These are phyloP conservation scores for Anguilla rostrata DNA, from an alignment of 2,113 vertebrate species.

Conservation along the genomic window DNA sequence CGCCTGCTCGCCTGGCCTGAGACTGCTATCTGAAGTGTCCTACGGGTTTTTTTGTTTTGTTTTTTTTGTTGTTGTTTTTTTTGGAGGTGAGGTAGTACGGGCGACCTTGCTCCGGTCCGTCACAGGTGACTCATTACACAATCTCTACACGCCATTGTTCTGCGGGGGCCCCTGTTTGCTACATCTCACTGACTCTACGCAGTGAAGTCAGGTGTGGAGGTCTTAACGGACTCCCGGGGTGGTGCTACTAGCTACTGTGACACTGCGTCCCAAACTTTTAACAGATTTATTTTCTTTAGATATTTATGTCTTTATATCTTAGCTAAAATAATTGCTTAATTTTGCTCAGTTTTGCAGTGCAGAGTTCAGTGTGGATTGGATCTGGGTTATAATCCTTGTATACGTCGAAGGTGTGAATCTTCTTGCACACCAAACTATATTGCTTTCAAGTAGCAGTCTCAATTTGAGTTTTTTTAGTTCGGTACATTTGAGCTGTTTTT, in stretches of 20 bases:
- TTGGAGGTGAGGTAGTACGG: slow-evolving; percentile 24
- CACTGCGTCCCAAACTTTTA: not conserved
- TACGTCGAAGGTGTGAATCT: too few species aligned
- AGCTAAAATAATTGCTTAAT: not conserved
- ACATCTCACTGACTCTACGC: not conserved
- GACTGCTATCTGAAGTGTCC: slow-evolving; percentile 7
- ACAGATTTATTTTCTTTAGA: not conserved
- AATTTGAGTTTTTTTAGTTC: not conserved
- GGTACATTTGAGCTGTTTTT: not conserved
- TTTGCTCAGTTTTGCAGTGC: not conserved
- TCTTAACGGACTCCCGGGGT: not conserved
- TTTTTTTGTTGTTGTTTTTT: not conserved
- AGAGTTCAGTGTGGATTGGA: not conserved
- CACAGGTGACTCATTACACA: slow-evolving; percentile 34
- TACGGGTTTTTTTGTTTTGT: not conserved
- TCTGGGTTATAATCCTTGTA: not conserved
- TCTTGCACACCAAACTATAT: too few species aligned
- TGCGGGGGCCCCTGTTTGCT: too few species aligned
- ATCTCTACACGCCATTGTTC: not conserved
- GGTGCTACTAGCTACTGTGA: not conserved
- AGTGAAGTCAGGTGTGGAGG: not conserved
- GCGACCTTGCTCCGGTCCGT: slow-evolving; percentile 36
- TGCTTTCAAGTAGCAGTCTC: not conserved
- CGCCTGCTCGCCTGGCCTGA: slow-evolving; percentile 15
- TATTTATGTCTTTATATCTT: not conserved